Conservation (phyloP, 2,797 vertebrate species). For the Heterohyrax brucei region DNA sequence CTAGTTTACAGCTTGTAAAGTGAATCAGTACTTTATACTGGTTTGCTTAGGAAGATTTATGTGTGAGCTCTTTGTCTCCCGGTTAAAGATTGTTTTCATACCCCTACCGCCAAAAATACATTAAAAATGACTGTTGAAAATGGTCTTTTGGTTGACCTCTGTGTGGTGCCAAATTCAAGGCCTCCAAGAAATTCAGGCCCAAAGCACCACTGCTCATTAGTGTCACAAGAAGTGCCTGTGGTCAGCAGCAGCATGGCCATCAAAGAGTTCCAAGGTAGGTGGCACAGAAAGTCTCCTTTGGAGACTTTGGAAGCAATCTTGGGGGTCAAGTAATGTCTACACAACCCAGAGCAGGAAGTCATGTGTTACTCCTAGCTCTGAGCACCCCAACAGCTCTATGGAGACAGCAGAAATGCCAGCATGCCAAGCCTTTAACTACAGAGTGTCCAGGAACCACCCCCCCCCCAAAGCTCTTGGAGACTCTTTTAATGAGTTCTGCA, state of each 20-base stretch:
- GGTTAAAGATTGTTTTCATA: constrained; percentile 51
- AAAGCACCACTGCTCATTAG: neutral
- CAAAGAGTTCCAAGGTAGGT: neutral
- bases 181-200: constrained; percentile 18
- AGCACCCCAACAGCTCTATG: neutral
- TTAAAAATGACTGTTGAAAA: constrained; percentile 82
- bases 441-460: neutral
- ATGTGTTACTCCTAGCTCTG: accelerated
- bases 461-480: neutral
- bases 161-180: constrained; percentile 19
- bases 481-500: constrained; percentile 3
- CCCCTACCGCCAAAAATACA: neutral
- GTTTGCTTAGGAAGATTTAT: constrained; percentile 88
- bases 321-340: neutral
- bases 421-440: neutral
- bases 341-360: neutral
- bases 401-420: neutral
- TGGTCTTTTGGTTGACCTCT: constrained; percentile 36
- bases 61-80: constrained; percentile 79
- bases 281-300: neutral
- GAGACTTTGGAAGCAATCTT: neutral
- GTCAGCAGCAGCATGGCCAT: neutral
- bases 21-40: constrained; percentile 85
- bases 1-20: constrained; percentile 91
- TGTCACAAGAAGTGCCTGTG: neutral